A percentile compares a stretch with the other conserved stretches of the same genome.
Conservation (phyloP, 1,140 invertebrate species). For the Aphidius ervi region DNA sequence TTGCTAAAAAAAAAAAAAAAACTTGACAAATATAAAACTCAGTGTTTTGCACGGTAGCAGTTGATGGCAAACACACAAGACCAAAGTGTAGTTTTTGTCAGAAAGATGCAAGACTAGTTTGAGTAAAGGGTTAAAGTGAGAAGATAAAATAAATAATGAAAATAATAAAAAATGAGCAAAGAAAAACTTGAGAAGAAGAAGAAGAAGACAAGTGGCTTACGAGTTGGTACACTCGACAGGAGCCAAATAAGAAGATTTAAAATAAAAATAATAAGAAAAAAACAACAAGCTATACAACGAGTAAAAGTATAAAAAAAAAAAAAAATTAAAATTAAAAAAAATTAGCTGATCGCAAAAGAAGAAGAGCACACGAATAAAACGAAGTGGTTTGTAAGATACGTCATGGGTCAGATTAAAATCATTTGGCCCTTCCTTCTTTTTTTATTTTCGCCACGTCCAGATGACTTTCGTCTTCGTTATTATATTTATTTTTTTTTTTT, state of each 20-base stretch:
- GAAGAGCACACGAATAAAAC: background rate
- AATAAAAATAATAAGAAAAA: slow-evolving; percentile 19
- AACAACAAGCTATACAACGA: slow-evolving; percentile 3
- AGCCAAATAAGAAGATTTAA: slow-evolving; percentile 19
- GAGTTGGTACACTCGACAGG: slow-evolving; percentile 12
- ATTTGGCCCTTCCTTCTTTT: background rate
- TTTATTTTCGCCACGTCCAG: background rate
- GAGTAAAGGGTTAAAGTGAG: slow-evolving; percentile 19
- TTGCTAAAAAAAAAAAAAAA: too few species aligned
- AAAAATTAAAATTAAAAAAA: slow-evolving; percentile 20
- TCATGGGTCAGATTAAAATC: slow-evolving; percentile 11
- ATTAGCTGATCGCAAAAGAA: slow-evolving; percentile 10
- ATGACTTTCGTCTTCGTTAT: background rate
- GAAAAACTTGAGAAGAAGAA: slow-evolving; percentile 4
- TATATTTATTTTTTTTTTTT: slow-evolving; percentile 14
- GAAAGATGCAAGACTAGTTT: slow-evolving; percentile 9
- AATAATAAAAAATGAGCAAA: slow-evolving; percentile 22
- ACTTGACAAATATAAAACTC: too few species aligned
- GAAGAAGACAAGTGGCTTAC: slow-evolving; percentile 14
- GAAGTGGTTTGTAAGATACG: background rate
- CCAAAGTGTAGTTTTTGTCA: too few species aligned
- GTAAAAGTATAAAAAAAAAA: slow-evolving; percentile 21
- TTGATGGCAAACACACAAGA: slow-evolving; percentile 28
- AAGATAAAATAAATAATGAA: slow-evolving; percentile 17
- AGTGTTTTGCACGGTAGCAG: slow-evolving; percentile 38